Evolutionary conservation across 2,797 vertebrate genomes (phyloP), one percentile per base, ranked within the genome.

Genomic region (Channa striata): DNA sequence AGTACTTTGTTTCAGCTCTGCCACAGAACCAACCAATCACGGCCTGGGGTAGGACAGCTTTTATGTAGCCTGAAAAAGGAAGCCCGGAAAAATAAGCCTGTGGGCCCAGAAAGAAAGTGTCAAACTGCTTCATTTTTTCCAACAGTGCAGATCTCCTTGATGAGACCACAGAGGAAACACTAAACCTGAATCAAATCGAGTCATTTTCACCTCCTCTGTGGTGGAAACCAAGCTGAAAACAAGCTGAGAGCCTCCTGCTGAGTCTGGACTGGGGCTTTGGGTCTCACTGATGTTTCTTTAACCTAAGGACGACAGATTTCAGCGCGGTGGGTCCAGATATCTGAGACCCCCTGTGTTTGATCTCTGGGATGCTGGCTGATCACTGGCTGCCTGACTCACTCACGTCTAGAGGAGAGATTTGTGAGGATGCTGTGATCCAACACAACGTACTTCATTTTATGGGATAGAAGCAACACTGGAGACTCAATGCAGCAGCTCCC

Each of bases 221-320:
- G 5, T 64, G 69, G 54, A 65, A 48, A 6, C 12, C 44, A 20
- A 11, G 11, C 11, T 40, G 37, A 13, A 40, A 14, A 40, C 11
- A 40, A 14, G 40, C 40, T 47, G 61, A 34, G 47, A 44, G 0
- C 52, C 77, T 61, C 71, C 71, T 9, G 50, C 70, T 56, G 69
- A 44, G 60, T 16, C 65, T 64, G 54, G 70, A 58, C 13, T 12
- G 14, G 37, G 40, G 44, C 17, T 11, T 37, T 10, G 60, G 42
- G 33, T 19, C 37, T 40, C 12, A 13, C 11, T 21, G 42, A 50
- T 37, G 57, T 46, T 53, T 37, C 36, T 50, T 6, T 34, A 50
- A 42, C 36, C 36, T 12, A 19, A 47, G 19, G 5, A 19, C 1
- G 25, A 30, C 25, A 30, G 25, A 4, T 21, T 11, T 47, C 43